phyloP scores from a whole-genome alignment of 2,113 vertebrate genomes.

The Tachysurus vachellii region DNA sequence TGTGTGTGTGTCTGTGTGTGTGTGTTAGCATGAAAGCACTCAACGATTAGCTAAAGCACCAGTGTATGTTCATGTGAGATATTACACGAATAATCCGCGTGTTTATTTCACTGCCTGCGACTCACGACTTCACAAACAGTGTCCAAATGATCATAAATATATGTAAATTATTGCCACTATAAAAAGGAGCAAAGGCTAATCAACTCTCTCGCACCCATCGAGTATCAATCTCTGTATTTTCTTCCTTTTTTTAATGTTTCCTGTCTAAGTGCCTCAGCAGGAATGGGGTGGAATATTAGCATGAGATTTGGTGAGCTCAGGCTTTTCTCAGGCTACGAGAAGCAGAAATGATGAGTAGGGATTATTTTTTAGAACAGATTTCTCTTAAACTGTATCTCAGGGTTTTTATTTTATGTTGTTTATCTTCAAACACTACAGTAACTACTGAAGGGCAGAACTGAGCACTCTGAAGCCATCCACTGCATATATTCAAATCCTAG shows the following conservation, averaged over 20 bases:
- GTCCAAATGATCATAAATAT: conserved; percentile 62
- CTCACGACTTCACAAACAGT: not conserved
- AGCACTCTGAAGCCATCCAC: not conserved
- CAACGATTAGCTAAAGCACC: conserved; percentile 28
- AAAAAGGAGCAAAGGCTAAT: conserved; percentile 54
- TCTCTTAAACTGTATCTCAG: not conserved
- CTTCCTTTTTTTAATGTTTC: conserved; percentile 22
- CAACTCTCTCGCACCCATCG: not conserved
- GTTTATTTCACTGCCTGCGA: conserved; percentile 39
- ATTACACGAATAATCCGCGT: not conserved
- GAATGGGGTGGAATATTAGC: conserved; percentile 66
- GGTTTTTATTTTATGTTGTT: not conserved
- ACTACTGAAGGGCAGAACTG: not conserved
- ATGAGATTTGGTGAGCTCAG: conserved; percentile 68
- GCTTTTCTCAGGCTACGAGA: conserved; percentile 60
- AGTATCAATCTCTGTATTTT: conserved; percentile 26
- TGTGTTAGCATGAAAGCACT: conserved; percentile 12
- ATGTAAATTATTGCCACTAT: conserved; percentile 66
- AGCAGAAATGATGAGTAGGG: conserved; percentile 5
- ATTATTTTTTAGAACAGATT: not conserved
- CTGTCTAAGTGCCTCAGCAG: conserved; percentile 26
- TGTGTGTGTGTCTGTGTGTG: not conserved
- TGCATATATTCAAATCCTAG: not conserved
- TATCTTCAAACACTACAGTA: not conserved
- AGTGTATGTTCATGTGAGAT: not conserved